Percentiles rank a stretch among this genome's conserved stretches.
These are phyloP conservation scores for Aurelia aurita DNA, from an alignment of 30 jellyfish, hydroid and myxozoan species.

Conservation along the genomic window DNA sequence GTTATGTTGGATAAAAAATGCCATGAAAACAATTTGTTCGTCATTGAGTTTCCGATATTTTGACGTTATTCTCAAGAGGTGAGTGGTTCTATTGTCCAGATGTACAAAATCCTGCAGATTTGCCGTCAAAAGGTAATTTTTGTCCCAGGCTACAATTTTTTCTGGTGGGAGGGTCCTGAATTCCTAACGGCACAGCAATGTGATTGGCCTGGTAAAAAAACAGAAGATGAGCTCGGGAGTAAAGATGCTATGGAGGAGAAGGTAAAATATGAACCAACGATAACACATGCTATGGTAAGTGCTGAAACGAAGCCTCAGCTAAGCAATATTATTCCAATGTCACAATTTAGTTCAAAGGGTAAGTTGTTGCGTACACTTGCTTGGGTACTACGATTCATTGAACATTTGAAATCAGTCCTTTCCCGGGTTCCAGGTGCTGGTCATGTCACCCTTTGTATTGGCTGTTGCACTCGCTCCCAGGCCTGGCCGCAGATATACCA, in stretches of 20 bases:
- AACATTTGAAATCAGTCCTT: constrained; percentile 12
- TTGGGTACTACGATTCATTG: constrained; percentile 14
- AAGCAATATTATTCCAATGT: background rate
- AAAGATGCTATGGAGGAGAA: constrained; percentile 10
- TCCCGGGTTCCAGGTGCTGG: too few species aligned
- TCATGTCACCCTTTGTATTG: too few species aligned
- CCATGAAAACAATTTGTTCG: constrained; percentile 58
- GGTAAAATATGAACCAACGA: constrained; percentile 31
- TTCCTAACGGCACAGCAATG: constrained; percentile 21
- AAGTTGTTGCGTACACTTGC: constrained; percentile 36
- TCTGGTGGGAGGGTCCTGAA: constrained; percentile 73
- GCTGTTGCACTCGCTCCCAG: too few species aligned
- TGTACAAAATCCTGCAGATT: constrained; percentile 30
- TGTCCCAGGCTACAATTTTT: constrained; percentile 6
- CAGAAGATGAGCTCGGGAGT: background rate
- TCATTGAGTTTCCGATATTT: constrained; percentile 19
- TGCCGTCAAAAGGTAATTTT: constrained; percentile 23
- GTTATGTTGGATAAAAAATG: constrained; percentile 50
- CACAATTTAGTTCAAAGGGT: constrained; percentile 10
- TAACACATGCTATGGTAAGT: constrained; percentile 39
- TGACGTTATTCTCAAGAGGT: constrained; percentile 13
- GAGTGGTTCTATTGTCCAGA: constrained; percentile 58
- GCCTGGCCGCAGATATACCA: too few species aligned
- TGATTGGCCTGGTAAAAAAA: constrained; percentile 20
- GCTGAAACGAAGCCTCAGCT: background rate